These are phyloP conservation scores for Leucosticte australis DNA, from an alignment of 2,113 vertebrate species.

Conservation along the genomic window DNA sequence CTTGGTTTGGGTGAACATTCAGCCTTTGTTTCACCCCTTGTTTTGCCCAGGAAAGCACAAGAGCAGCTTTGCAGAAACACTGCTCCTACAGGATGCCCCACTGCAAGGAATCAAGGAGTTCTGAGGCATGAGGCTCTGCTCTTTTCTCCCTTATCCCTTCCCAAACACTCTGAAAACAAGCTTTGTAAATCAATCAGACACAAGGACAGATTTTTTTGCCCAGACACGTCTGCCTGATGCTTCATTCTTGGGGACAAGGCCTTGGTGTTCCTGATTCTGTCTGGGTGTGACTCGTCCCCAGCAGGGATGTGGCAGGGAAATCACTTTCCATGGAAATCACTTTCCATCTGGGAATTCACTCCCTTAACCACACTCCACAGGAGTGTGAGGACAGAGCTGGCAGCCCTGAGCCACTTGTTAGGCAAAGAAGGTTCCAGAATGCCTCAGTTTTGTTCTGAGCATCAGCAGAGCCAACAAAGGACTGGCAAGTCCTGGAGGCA, in stretches of 20 bases:
- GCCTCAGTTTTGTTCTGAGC: background rate
- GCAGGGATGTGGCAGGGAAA: background rate
- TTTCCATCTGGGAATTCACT: background rate
- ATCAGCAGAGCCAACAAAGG: background rate
- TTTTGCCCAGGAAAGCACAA: background rate
- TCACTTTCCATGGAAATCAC: constrained; percentile 18
- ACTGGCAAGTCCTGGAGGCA: background rate
- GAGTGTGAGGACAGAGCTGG: background rate
- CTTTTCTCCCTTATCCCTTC: background rate
- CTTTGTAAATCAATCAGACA: constrained; percentile 8
- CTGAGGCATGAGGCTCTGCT: background rate
- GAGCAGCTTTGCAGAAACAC: background rate
- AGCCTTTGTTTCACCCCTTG: background rate
- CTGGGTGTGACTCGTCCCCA: background rate
- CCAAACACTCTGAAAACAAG: background rate
- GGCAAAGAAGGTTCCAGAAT: background rate
- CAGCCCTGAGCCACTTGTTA: background rate
- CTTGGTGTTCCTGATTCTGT: background rate
- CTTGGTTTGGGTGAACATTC: background rate
- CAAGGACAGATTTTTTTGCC: background rate
- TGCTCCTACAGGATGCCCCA: background rate
- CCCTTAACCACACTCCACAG: background rate
- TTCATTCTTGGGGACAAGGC: background rate
- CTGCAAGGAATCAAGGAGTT: background rate
- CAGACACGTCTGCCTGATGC: background rate